phyloP scores from a whole-genome alignment of 1,140 invertebrate species.

The Bombus picipes region DNA sequence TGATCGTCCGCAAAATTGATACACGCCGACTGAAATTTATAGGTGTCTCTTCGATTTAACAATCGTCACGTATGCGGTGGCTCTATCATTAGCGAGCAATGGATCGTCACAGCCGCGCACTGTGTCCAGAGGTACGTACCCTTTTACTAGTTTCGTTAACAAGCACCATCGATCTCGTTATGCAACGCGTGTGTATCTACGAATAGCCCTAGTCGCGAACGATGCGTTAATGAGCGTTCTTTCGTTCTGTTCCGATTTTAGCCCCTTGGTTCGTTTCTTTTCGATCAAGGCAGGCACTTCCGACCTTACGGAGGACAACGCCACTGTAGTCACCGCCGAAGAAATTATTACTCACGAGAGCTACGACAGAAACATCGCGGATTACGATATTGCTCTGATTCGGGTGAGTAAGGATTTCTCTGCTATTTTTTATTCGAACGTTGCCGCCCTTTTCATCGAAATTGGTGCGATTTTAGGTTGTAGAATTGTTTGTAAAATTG shows the following conservation, averaged over 20 bases:
- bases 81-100: constrained; percentile 76
- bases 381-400: constrained; percentile 84
- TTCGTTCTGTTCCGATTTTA: background rate
- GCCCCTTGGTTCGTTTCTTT: background rate
- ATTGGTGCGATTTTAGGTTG: accelerated
- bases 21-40: constrained; percentile 29
- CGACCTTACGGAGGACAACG: constrained; percentile 2
- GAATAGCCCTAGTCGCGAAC: background rate
- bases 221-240: background rate
- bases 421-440: background rate
- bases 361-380: constrained; percentile 75
- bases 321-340: background rate
- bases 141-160: background rate
- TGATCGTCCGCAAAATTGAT: constrained; percentile 32
- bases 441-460: background rate
- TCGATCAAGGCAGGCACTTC: constrained; percentile 47
- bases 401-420: constrained; percentile 60
- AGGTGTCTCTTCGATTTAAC: constrained; percentile 66
- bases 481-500: too few species aligned
- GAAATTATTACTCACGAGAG: constrained; percentile 75
- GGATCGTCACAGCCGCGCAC: constrained; percentile 83
- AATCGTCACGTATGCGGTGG: constrained; percentile 77
- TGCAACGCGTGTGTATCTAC: too few species aligned
- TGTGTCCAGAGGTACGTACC: constrained; percentile 74
- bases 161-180: background rate